These are phyloP conservation scores for Saturnia pavonia DNA, from an alignment of 2,888 invertebrate species.

Conservation along the genomic window DNA sequence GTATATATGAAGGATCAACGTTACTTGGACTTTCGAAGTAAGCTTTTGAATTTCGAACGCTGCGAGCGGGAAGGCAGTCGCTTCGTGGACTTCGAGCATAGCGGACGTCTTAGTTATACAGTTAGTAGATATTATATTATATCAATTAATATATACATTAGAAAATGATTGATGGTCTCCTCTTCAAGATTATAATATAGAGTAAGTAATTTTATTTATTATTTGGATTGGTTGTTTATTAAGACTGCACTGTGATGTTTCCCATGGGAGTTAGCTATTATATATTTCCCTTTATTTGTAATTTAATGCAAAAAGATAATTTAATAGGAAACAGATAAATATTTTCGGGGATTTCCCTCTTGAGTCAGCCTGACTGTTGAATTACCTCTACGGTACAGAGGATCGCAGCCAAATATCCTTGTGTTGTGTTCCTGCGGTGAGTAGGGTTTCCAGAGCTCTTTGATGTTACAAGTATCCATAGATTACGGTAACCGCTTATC, in stretches of 20 bases:
- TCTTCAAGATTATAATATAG: conserved; percentile 43
- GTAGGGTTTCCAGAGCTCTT: too few relatives aligned
- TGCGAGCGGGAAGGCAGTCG: conserved; percentile 41
- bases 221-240: neutral
- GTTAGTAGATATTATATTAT: conserved; percentile 26
- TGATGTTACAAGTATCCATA: too few relatives aligned
- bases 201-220: conserved; percentile 48
- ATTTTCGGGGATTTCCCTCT: too few relatives aligned
- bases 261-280: neutral
- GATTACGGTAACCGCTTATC: too few relatives aligned
- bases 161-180: conserved; percentile 43
- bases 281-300: neutral
- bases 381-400: too few relatives aligned
- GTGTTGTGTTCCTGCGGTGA: too few relatives aligned
- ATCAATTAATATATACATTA: conserved; percentile 28
- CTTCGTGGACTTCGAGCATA: conserved; percentile 39
- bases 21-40: conserved; percentile 44
- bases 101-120: conserved; percentile 36
- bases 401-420: too few relatives aligned
- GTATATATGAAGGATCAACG: conserved; percentile 52
- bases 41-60: conserved; percentile 42
- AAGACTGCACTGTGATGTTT: neutral
- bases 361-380: too few relatives aligned
- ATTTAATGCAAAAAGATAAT: neutral
- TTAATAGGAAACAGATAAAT: too few relatives aligned